These are phyloP conservation scores for Cheumatopsyche charites DNA, from an alignment of 1,140 invertebrate genomes.

Conservation along the genomic window DNA sequence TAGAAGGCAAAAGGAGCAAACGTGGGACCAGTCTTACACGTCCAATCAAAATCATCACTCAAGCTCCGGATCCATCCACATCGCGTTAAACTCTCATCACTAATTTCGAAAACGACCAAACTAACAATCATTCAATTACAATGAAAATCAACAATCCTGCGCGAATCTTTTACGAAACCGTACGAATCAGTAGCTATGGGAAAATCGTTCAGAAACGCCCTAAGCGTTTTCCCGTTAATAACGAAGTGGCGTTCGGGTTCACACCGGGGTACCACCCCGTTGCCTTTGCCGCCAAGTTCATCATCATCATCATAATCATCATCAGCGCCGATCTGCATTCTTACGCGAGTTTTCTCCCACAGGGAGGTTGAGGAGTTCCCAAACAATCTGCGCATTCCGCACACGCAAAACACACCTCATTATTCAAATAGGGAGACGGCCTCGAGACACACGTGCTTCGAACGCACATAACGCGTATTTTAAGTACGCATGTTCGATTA, in stretches of 20 bases:
- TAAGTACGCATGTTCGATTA: background rate
- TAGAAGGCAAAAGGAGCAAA: too few species aligned
- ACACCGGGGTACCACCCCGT: background rate
- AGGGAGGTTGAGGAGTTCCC: conserved; percentile 25
- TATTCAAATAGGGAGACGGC: conserved; percentile 39
- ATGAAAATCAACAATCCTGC: too few species aligned
- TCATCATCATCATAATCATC: background rate
- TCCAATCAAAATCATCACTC: too few species aligned
- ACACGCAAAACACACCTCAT: conserved; percentile 40
- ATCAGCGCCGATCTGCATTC: background rate
- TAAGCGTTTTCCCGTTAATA: conserved; percentile 11
- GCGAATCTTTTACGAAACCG: too few species aligned
- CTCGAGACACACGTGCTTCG: conserved; percentile 32
- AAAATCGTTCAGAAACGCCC: background rate
- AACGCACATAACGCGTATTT: conserved; percentile 10
- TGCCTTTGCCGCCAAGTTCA: background rate
- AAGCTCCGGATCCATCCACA: too few species aligned
- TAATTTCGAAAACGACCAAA: too few species aligned
- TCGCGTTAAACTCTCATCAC: too few species aligned
- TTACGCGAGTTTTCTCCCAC: conserved; percentile 19
- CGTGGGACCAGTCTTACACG: too few species aligned
- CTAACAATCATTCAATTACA: too few species aligned
- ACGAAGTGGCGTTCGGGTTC: conserved; percentile 2
- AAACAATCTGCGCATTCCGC: conserved; percentile 42
- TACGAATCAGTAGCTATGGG: conserved; percentile 5